Conservation (phyloP, 2,888 invertebrate genomes). For the Sarcophaga caerulescens region DNA sequence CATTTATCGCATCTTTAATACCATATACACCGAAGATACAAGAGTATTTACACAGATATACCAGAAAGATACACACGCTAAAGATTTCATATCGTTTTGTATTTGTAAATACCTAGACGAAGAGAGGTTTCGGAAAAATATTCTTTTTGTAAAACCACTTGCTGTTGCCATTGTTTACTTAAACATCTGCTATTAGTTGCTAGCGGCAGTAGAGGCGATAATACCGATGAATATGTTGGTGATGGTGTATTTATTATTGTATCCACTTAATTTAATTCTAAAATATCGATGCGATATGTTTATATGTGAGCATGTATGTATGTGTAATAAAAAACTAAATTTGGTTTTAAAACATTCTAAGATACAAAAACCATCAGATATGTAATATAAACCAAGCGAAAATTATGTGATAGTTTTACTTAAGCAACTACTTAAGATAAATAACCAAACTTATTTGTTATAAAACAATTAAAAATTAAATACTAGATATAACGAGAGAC, state of each 20-base stretch:
- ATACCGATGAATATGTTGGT: background rate
- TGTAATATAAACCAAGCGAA: too few relatives aligned
- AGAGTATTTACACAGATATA: background rate
- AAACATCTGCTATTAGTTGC: background rate
- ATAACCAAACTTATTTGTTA: too few relatives aligned
- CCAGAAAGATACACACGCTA: background rate
- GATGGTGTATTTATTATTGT: background rate
- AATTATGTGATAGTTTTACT: too few relatives aligned
- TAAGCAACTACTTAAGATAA: too few relatives aligned
- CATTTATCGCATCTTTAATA: slow-evolving; percentile 50
- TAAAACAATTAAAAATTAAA: too few relatives aligned
- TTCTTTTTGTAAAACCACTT: slow-evolving; percentile 49
- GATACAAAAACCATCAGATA: too few relatives aligned
- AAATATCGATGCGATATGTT: too few relatives aligned
- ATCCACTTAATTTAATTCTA: too few relatives aligned
- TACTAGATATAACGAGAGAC: too few relatives aligned
- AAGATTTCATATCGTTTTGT: slow-evolving; percentile 21
- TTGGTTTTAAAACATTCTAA: too few relatives aligned
- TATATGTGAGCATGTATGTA: too few relatives aligned
- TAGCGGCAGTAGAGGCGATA: background rate
- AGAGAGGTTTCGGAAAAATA: slow-evolving; percentile 10
- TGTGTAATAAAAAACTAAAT: too few relatives aligned
- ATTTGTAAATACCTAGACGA: background rate
- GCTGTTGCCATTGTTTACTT: slow-evolving; percentile 7
- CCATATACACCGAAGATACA: background rate